A percentile compares a stretch with the other conserved stretches of the same genome.
Evolutionary conservation across 1,140 invertebrate genomes (phyloP).

Genomic region (Doryteuthis pealeii): DNA sequence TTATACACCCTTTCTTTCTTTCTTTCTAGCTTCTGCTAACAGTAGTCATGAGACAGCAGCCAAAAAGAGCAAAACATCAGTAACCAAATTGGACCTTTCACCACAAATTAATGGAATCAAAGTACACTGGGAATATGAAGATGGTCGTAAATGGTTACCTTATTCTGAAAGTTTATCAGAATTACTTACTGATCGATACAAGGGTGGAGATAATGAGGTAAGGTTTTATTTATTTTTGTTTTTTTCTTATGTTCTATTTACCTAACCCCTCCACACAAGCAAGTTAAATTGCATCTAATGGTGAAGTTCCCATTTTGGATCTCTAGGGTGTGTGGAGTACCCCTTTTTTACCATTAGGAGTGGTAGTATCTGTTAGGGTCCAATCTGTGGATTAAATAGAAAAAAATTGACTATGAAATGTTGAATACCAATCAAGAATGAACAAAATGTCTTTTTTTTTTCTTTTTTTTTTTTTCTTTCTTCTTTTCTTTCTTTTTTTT

Average conservation of each 20-base stretch:
- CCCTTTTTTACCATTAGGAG: neutral
- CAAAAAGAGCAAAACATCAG: neutral
- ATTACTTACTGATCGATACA: neutral
- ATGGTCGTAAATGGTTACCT: neutral
- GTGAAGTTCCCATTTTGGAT: neutral
- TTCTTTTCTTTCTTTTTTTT: too few relatives aligned
- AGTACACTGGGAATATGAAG: neutral
- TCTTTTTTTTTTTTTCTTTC: too few relatives aligned
- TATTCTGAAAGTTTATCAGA: neutral
- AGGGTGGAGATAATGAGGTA: neutral
- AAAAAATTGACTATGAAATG: neutral
- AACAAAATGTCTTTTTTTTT: too few relatives aligned
- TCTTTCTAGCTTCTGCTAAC: neutral
- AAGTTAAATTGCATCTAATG: neutral
- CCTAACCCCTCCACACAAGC: neutral
- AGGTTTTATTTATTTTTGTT: neutral
- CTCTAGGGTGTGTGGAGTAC: neutral
- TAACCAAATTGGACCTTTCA: neutral
- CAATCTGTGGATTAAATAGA: too few relatives aligned
- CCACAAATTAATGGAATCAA: neutral
- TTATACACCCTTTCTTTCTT: neutral
- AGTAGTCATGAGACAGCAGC: neutral
- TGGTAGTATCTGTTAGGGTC: neutral
- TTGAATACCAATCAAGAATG: neutral
- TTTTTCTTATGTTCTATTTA: neutral